Evolutionary conservation across 2,797 vertebrate species (phyloP).

Genomic region (Sebastes iracundus): DNA sequence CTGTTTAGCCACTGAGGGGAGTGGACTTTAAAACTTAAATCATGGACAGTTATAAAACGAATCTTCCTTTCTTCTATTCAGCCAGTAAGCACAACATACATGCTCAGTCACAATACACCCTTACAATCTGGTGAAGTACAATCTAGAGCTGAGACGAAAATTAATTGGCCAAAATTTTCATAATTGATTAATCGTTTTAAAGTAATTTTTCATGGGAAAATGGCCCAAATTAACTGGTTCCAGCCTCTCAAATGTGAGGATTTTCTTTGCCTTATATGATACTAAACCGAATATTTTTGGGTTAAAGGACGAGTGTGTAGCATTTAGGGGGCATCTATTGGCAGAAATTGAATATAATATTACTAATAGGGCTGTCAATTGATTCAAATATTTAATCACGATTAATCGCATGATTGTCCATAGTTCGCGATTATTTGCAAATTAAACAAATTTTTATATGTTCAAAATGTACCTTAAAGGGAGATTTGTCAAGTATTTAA

Average conservation of each 20-base stretch:
- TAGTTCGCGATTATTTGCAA: too few species aligned
- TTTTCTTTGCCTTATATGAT: neutral
- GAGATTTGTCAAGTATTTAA: too few species aligned
- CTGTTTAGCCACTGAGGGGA: neutral
- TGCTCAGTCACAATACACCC: neutral
- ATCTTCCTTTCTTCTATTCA: neutral
- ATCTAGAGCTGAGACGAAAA: neutral
- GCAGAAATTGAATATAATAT: too few species aligned
- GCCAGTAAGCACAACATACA: neutral
- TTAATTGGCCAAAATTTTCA: neutral
- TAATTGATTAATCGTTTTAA: neutral
- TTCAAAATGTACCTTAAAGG: too few species aligned
- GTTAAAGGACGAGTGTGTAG: too few species aligned
- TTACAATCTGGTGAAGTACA: neutral
- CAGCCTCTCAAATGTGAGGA: neutral
- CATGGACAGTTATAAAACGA: neutral
- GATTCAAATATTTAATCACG: too few species aligned
- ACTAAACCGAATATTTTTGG: neutral
- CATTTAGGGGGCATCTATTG: neutral
- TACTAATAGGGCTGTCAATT: too few species aligned
- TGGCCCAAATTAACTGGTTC: neutral
- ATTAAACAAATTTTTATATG: fast-evolving
- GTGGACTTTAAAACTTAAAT: neutral
- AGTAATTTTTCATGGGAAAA: neutral
- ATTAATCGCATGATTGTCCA: too few species aligned